phyloP scores from a whole-genome alignment of 2,113 vertebrate species.

The Grallaria varia region DNA sequence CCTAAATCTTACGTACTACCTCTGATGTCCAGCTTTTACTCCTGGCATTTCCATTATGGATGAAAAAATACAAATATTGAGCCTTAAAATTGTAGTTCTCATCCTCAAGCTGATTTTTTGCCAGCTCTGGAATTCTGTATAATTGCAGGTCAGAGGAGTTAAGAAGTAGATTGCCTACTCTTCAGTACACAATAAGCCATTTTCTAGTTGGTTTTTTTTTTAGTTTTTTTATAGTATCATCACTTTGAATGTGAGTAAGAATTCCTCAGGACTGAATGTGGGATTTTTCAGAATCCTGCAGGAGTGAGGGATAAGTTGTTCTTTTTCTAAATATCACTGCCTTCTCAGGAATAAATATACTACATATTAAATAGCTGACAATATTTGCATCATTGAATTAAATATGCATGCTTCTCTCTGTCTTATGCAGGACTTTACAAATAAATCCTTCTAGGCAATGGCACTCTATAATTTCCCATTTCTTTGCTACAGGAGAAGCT shows the following conservation, averaged over 20 bases:
- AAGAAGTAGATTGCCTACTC: not conserved
- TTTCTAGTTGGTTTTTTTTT: not conserved
- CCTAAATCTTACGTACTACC: not conserved
- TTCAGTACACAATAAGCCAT: not conserved
- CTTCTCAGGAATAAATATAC: conserved; percentile 15
- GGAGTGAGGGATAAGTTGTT: conserved; percentile 29
- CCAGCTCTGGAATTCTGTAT: not conserved
- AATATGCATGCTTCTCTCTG: not conserved
- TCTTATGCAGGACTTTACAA: not conserved
- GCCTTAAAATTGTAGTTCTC: not conserved
- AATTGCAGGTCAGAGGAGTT: conserved; percentile 30
- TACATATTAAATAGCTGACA: conserved; percentile 23
- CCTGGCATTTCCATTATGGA: not conserved
- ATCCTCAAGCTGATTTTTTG: not conserved
- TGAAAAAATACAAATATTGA: not conserved
- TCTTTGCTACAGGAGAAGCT: conserved; percentile 22
- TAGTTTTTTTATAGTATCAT: not conserved
- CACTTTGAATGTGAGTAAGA: conserved; percentile 18
- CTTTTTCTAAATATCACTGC: conserved; percentile 22
- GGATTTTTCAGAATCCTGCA: conserved; percentile 31
- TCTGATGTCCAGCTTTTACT: not conserved
- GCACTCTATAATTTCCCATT: not conserved
- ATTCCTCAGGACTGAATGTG: conserved; percentile 23
- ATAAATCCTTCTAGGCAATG: conserved; percentile 30
- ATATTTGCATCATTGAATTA: not conserved